Percentiles rank a stretch among this genome's conserved stretches.
Evolutionary conservation across 2,888 invertebrate genomes (phyloP).

Genomic region (Melikaiella ostensackeni): DNA sequence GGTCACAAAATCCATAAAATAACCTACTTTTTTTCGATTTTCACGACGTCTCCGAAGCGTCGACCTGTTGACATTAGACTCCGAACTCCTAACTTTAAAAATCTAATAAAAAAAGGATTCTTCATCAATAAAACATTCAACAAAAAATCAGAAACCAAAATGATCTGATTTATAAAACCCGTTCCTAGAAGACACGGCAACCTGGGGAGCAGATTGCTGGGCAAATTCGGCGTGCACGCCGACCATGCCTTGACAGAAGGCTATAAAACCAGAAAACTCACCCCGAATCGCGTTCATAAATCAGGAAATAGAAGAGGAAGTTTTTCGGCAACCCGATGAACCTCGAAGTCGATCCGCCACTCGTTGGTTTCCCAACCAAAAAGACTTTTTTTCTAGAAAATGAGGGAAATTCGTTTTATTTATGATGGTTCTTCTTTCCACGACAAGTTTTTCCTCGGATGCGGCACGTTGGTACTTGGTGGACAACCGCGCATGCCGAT

Average conservation of each 20-base stretch:
- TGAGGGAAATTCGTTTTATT: slow-evolving; percentile 50
- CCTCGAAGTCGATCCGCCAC: background rate
- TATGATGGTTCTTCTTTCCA: slow-evolving; percentile 56
- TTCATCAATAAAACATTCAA: background rate
- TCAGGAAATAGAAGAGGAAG: slow-evolving; percentile 44
- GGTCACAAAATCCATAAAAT: background rate
- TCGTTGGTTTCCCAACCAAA: background rate
- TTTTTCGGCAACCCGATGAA: slow-evolving; percentile 36
- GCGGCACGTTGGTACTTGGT: slow-evolving; percentile 62
- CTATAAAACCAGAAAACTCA: slow-evolving; percentile 47
- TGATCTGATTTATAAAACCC: background rate
- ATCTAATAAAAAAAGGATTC: background rate
- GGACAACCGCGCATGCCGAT: slow-evolving; percentile 55
- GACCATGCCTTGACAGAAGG: slow-evolving; percentile 65
- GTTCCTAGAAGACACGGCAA: slow-evolving; percentile 39
- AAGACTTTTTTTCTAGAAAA: slow-evolving; percentile 1
- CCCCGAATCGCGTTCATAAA: slow-evolving; percentile 55
- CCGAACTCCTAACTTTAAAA: background rate
- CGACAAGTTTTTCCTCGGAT: slow-evolving; percentile 50
- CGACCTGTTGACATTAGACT: slow-evolving; percentile 25
- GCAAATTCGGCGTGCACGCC: slow-evolving; percentile 51
- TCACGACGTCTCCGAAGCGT: slow-evolving; percentile 16
- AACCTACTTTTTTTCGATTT: background rate
- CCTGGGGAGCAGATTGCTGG: slow-evolving; percentile 51
- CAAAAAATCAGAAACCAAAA: background rate